phyloP scores from a whole-genome alignment of 2,797 vertebrate genomes.

The Poeciliopsis paucimaculata region DNA sequence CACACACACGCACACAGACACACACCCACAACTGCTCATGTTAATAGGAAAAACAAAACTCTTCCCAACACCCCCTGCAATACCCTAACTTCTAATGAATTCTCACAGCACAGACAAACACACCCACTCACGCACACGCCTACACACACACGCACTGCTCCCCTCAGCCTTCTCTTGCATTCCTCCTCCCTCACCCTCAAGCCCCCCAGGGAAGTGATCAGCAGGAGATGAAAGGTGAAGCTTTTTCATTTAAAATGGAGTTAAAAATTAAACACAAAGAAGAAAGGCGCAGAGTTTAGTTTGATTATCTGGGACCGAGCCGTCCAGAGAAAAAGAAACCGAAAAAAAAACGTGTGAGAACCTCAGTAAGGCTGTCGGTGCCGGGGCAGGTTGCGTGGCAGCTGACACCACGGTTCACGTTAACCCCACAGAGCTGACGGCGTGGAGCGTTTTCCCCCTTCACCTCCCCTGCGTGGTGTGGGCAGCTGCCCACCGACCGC shows the following conservation, averaged over 20 bases:
- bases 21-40: conserved; percentile 42
- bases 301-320: conserved; percentile 1
- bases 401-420: conserved; percentile 32
- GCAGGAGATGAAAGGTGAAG: conserved; percentile 68
- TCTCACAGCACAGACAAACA: conserved; percentile 42
- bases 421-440: conserved; percentile 26
- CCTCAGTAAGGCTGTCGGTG: background rate
- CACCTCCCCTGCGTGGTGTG: conserved; percentile 27
- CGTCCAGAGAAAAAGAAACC: background rate
- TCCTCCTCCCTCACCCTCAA: conserved; percentile 23
- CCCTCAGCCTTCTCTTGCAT: conserved; percentile 45
- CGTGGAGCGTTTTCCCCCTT: conserved; percentile 13
- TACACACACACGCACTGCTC: conserved; percentile 28
- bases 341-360: background rate
- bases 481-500: conserved; percentile 33
- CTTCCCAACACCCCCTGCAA: conserved; percentile 37
- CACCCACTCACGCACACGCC: conserved; percentile 25
- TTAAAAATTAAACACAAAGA: conserved; percentile 70
- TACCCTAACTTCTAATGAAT: conserved; percentile 49
- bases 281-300: conserved; percentile 9
- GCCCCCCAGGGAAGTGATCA: conserved; percentile 46
- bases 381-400: background rate
- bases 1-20: conserved; percentile 37
- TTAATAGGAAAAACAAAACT: conserved; percentile 61
- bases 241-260: conserved; percentile 61